Evolutionary conservation across 2,113 vertebrate species (phyloP), one percentile per base, ranked within the genome.

Genomic region (Todiramphus chloris): DNA sequence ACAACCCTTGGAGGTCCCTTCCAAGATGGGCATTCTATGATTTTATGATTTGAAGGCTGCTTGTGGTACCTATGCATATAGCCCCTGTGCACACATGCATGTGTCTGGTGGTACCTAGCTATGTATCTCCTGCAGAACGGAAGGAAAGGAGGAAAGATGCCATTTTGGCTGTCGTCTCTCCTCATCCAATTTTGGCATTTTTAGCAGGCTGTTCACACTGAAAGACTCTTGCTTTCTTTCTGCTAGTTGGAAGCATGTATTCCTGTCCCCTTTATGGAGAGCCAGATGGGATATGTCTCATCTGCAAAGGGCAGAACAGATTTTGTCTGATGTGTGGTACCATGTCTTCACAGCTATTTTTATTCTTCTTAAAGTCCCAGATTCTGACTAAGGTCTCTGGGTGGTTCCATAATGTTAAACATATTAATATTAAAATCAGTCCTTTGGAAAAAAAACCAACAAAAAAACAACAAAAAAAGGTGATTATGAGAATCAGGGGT

Each of bases 261-360:
- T 79, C 79, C 67, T 93, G 62, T 70, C 93, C 92, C 79, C 79
- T 90, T 94, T 82, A 86, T 2, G 11, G 60, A 68, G 60, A 96
- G 68, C 83, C 93, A 97, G 95, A 96, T 94, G 95, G 96, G 80
- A 90, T 88, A 88, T 25, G 10, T 88, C 94, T 97, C 93, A 94
- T 92, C 92, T 95, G 88, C 76, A 97, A 95, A 96, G 90, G 88
- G 85, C 85, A 90, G 81, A 94, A 94, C 92, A 95, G 96, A 96
- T 97, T 96, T 95, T 90, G 75, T 89, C 78, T 96, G 90, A 86
- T 96, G 55, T 87, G 76, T 81, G 60, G 85, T 86, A 96, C 85
- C 60, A 74, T 84, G 73, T 75, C 88, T 95, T 83, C 68, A 90
- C 43, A 96, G 88, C 59, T 94, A 88, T 96, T 96, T 96, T 95